Evolutionary conservation across 2,113 vertebrate genomes (phyloP).

Genomic region (Saccopteryx bilineata): DNA sequence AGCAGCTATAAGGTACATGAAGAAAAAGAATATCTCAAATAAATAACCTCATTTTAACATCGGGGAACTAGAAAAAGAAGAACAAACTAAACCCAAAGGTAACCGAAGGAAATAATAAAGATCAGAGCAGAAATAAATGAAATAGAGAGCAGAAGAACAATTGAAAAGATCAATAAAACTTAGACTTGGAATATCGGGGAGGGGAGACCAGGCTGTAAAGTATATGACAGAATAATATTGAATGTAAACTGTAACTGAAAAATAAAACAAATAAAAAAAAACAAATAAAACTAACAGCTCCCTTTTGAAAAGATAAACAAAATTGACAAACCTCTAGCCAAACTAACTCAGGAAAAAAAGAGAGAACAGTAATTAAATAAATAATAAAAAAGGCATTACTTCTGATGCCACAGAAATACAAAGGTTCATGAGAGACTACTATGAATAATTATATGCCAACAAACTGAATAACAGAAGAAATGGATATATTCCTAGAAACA

Average conservation of each 20-base stretch:
- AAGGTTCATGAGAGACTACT: neutral
- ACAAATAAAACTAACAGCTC: neutral
- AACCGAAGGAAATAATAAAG: neutral
- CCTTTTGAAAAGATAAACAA: neutral
- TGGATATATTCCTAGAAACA: neutral
- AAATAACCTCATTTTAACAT: neutral
- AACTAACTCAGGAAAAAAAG: neutral
- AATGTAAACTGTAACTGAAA: neutral
- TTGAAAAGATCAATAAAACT: neutral
- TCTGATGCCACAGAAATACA: neutral
- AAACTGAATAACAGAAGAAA: slow-evolving; percentile 16
- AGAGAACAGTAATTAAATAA: neutral
- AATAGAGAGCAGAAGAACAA: neutral
- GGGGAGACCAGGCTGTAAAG: neutral
- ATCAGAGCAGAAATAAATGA: slow-evolving; percentile 12
- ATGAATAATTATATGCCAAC: neutral
- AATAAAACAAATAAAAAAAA: neutral
- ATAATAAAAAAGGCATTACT: neutral
- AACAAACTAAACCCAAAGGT: neutral
- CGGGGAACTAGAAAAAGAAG: neutral
- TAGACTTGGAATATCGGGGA: neutral
- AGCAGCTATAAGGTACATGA: neutral
- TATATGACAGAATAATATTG: neutral
- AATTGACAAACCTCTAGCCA: neutral
- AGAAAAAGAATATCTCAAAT: neutral